Evolutionary conservation across 2,888 invertebrate species (phyloP).

Genomic region (Portevinia maculata): DNA sequence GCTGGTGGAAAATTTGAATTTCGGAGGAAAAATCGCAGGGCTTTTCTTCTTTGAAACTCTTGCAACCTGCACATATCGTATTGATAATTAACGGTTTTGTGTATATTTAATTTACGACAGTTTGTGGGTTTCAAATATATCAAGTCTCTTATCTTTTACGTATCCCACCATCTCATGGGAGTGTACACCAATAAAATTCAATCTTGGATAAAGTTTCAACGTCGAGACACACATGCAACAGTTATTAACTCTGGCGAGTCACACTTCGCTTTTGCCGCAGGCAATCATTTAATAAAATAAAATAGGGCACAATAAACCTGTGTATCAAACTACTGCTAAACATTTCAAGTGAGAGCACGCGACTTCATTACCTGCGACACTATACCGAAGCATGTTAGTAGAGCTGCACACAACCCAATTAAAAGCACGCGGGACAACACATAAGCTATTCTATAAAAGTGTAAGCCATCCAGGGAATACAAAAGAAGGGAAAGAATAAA

Average conservation of each 20-base stretch:
- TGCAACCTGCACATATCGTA: too few species aligned
- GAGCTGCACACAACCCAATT: slow-evolving; percentile 13
- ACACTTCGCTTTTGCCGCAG: neutral
- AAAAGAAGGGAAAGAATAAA: slow-evolving; percentile 34
- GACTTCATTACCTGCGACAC: slow-evolving; percentile 66
- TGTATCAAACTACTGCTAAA: slow-evolving; percentile 57
- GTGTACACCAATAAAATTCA: slow-evolving; percentile 31
- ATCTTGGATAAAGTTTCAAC: slow-evolving; percentile 17
- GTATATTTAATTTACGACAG: too few species aligned
- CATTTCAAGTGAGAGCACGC: slow-evolving; percentile 55
- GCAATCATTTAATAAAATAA: slow-evolving; percentile 28
- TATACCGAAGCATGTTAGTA: slow-evolving; percentile 19
- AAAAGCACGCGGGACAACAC: slow-evolving; percentile 30
- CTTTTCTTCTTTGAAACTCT: too few species aligned
- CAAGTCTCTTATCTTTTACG: slow-evolving; percentile 2
- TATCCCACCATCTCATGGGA: neutral
- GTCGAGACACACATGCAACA: slow-evolving; percentile 29
- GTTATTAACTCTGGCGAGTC: neutral
- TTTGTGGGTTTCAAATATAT: too few species aligned
- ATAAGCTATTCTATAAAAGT: slow-evolving; percentile 58
- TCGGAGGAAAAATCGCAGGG: too few species aligned
- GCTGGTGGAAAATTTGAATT: too few species aligned
- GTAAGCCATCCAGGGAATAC: slow-evolving; percentile 51
- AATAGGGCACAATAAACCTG: slow-evolving; percentile 53
- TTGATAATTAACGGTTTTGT: too few species aligned